A percentile compares a stretch with the other conserved stretches of the same genome.
Evolutionary conservation across 2,797 vertebrate genomes (phyloP).

Genomic region (Apogon talboti): DNA sequence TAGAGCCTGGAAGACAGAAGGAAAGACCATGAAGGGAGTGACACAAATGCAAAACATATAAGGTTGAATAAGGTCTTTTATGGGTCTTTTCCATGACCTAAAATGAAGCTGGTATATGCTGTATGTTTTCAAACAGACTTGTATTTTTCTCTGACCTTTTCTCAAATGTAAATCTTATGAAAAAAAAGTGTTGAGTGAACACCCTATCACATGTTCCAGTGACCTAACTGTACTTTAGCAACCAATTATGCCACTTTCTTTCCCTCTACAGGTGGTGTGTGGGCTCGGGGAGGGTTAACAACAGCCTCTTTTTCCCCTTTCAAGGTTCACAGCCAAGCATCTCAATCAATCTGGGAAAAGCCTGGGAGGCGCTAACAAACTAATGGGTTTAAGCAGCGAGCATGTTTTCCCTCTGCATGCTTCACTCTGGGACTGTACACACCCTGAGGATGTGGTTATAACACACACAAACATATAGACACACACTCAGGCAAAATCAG

Average conservation of each 20-base stretch:
- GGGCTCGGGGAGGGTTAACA: constrained; percentile 16
- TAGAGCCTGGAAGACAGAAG: constrained; percentile 68
- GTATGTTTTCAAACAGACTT: constrained; percentile 38
- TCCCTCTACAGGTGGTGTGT: constrained; percentile 43
- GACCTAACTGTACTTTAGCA: constrained; percentile 49
- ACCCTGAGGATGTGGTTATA: constrained; percentile 68
- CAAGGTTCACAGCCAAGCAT: constrained; percentile 52
- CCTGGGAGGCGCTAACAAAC: constrained; percentile 59
- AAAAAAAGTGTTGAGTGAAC: constrained; percentile 36
- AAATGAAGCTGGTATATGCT: constrained; percentile 23
- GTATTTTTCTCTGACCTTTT: constrained; percentile 30
- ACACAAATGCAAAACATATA: constrained; percentile 22
- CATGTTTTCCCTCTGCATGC: constrained; percentile 65
- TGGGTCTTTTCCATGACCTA: constrained; percentile 53
- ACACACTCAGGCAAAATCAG: constrained; percentile 29
- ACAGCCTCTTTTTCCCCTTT: constrained; percentile 49
- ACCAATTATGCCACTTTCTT: constrained; percentile 56
- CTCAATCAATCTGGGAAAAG: constrained; percentile 57
- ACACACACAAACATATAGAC: constrained; percentile 38
- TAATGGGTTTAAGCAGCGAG: constrained; percentile 64
- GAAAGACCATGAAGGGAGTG: constrained; percentile 16
- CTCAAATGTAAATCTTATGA: constrained; percentile 26
- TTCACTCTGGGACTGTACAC: constrained; percentile 64
- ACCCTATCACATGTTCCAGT: constrained; percentile 63
- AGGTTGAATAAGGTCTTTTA: constrained; percentile 52